A percentile compares a stretch with the other conserved stretches of the same genome.
These are phyloP conservation scores for Psittacara wagleri DNA, from an alignment of 2,113 vertebrate species.

Conservation along the genomic window DNA sequence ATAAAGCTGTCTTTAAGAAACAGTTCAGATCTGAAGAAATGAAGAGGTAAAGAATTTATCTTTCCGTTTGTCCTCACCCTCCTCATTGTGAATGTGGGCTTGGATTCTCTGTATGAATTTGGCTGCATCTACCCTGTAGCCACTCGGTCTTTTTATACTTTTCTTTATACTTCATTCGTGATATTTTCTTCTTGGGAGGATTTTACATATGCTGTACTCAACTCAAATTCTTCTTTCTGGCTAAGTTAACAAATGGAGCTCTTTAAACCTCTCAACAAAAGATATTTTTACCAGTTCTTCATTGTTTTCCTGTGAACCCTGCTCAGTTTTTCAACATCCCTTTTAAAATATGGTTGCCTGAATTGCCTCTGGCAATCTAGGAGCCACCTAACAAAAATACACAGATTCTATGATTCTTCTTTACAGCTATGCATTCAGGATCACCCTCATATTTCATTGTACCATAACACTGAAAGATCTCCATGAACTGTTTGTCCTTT, in stretches of 20 bases:
- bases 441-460: fast-evolving
- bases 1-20: neutral
- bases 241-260: neutral
- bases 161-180: neutral
- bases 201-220: neutral
- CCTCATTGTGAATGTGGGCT: neutral
- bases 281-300: neutral
- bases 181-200: neutral
- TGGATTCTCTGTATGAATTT: neutral
- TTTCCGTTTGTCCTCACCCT: neutral
- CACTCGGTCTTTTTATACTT: neutral
- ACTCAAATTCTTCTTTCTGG: neutral
- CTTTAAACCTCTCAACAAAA: neutral
- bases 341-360: neutral
- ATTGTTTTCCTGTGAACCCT: neutral
- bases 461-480: neutral
- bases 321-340: neutral
- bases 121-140: neutral
- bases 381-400: neutral
- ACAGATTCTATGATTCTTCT: neutral
- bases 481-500: neutral
- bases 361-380: neutral
- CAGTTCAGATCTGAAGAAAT: neutral
- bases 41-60: neutral
- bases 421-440: neutral